Evolutionary conservation across 2,113 vertebrate genomes (phyloP).

Genomic region (Catharus minimus): DNA sequence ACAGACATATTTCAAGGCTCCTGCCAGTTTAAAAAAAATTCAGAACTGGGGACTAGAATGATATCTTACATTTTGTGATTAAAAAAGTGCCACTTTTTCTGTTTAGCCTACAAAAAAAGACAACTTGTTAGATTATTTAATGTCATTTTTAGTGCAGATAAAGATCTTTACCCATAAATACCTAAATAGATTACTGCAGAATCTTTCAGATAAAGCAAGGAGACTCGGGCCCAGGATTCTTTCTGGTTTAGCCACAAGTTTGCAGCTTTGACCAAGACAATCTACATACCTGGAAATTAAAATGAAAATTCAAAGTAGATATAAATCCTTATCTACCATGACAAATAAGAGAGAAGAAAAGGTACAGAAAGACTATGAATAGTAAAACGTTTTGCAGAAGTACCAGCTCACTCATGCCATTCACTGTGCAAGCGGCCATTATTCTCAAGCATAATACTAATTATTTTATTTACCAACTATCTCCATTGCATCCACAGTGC

Average conservation of each 20-base stretch:
- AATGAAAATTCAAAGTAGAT: background rate
- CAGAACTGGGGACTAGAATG: background rate
- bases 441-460: background rate
- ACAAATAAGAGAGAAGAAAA: background rate
- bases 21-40: background rate
- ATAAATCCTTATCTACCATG: background rate
- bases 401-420: background rate
- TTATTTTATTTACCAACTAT: conserved; percentile 15
- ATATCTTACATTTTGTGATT: background rate
- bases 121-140: background rate
- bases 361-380: background rate
- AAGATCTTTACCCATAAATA: conserved; percentile 9
- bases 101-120: background rate
- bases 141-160: background rate
- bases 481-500: background rate
- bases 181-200: background rate
- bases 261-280: background rate
- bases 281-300: background rate
- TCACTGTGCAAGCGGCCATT: background rate
- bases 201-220: background rate
- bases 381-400: background rate
- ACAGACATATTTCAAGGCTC: background rate
- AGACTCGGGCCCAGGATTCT: background rate
- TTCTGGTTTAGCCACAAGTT: background rate
- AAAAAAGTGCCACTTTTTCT: background rate